Base-by-base conservation (phyloP, 2,888 invertebrate genomes). In the Dioctria linearis region DNA sequence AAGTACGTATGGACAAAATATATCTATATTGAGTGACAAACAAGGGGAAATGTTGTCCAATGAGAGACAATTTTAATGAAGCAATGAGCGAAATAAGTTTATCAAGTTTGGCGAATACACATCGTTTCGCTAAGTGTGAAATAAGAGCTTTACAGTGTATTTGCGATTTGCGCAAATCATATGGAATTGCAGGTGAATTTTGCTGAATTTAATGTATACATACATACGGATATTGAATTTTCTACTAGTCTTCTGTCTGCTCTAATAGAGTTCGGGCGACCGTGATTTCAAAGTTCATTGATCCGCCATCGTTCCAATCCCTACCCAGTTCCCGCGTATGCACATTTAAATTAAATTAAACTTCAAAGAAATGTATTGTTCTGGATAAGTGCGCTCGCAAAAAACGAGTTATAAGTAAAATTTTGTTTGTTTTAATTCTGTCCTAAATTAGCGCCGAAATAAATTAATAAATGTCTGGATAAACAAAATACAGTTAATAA, bases 231-330 rank as follows among this genome's bases (percentile, higher is more conserved):
- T 71, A 51, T 71, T 54, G 25, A 51, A 43, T 71, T 54, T 71
- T 51, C 54, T 51, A 51, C 43, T 40, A 71, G 71, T 71, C 71
- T 71, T 71, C 71, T 49, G 51, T 71, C 39, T 54, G 39, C 51
- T 71, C 40, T 54, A 71, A 54, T 37, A 40, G 54, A 54, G 54
- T 54, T 54, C 54, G 69, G 69, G 51, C 54, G 54, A 39, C 54
- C 54, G 54, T 54, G 54, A 37, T 54, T 6, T 54, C 51, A 71
- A 54, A 54, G 37, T 51, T 71, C 37, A 51, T 71, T 54, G 51
- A 71, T 71, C 71, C 71, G 54, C 71, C 71, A 71, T 71, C 71
- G 39, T 39, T 71, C 71, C 71, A 71, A 71, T 71, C 71, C 71
- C 71, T 71, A 71, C 51, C 71, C 71, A 43, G 54, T 71, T 71